Evolutionary conservation across 2,888 invertebrate species (phyloP).

Genomic region (Andrena praecox): DNA sequence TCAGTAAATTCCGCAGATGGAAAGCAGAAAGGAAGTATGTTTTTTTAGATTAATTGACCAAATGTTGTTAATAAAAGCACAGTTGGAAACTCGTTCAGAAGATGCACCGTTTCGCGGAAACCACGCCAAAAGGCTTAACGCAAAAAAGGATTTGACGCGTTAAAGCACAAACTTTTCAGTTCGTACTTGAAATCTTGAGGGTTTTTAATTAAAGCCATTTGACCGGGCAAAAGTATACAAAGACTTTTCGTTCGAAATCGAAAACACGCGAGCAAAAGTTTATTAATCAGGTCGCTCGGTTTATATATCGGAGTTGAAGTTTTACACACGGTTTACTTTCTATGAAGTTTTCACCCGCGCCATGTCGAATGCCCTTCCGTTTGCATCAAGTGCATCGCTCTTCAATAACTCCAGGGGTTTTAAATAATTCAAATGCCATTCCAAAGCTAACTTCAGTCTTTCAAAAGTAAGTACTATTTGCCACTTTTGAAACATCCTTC

Average conservation of each 20-base stretch:
- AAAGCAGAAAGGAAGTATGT: not conserved
- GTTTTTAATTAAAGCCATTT: slow-evolving; percentile 31
- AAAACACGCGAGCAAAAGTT: not conserved
- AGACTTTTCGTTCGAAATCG: not conserved
- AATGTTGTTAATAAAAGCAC: slow-evolving; percentile 30
- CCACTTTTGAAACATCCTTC: too few species aligned
- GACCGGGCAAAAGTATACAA: not conserved
- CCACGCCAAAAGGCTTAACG: slow-evolving; percentile 23
- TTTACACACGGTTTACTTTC: not conserved
- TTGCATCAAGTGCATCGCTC: not conserved
- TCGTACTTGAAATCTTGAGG: slow-evolving; percentile 13
- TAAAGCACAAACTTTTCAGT: slow-evolving; percentile 30
- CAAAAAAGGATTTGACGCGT: slow-evolving; percentile 4
- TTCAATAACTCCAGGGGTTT: not conserved
- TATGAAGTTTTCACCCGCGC: not conserved
- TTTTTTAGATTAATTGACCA: slow-evolving; percentile 7
- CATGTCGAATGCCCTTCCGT: not conserved
- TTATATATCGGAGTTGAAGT: not conserved
- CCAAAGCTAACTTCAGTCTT: not conserved
- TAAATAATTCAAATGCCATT: not conserved
- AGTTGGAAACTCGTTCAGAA: slow-evolving; percentile 29
- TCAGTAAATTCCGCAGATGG: not conserved
- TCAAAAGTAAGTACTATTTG: not conserved
- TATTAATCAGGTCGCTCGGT: too few species aligned
- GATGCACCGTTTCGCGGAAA: slow-evolving; percentile 2